Conservation (phyloP, 2,113 vertebrate genomes). For the Caracal caracal region DNA sequence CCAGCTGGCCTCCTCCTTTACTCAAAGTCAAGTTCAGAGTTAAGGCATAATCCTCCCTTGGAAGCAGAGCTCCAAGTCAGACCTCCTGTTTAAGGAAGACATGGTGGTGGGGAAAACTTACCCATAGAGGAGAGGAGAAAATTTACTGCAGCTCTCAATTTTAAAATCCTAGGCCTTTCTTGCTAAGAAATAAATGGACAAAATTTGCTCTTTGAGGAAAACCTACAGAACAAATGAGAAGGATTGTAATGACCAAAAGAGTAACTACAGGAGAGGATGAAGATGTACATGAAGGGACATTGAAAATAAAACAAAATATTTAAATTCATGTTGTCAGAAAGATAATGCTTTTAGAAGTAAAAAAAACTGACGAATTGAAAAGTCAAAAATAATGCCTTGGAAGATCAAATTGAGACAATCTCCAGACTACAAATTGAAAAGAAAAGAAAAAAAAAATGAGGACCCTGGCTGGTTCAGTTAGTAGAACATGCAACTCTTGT, state of each 20-base stretch:
- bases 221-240: background rate
- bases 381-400: background rate
- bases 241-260: background rate
- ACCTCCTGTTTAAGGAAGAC: background rate
- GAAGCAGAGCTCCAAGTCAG: background rate
- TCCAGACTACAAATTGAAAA: background rate
- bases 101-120: background rate
- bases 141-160: background rate
- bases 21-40: background rate
- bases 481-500: background rate
- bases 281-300: background rate
- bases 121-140: background rate
- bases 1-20: background rate
- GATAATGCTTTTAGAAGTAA: background rate
- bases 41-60: background rate
- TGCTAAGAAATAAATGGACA: background rate
- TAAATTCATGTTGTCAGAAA: background rate
- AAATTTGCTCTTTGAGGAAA: background rate
- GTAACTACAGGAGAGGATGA: background rate
- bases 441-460: background rate
- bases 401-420: background rate
- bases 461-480: background rate
- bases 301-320: slow-evolving; percentile 20
- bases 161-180: background rate
- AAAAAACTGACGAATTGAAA: background rate